Evolutionary conservation across 2,113 vertebrate genomes (phyloP), one percentile per base, ranked within the genome.

Genomic region (Isurus oxyrinchus): DNA sequence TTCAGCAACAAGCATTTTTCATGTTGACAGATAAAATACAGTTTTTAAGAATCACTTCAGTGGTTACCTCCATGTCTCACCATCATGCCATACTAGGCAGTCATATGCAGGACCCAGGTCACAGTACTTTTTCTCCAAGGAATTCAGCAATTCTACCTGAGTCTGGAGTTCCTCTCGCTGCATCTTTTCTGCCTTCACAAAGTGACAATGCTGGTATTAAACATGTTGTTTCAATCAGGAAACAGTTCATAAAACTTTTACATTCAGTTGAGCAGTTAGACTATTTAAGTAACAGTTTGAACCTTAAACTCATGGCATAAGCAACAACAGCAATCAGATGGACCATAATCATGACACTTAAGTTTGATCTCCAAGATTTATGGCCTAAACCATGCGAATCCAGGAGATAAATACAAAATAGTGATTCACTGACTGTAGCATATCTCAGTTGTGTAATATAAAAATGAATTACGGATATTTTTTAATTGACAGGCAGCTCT

Each of bases 101-200:
- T 99, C 99, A 96, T 99, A 99, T 0, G 99, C 99, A 31, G 99
- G 99, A 72, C 99, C 99, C n/a, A 99, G 99, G 97, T 99, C 99
- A 69, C 98, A 99, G 31, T 99, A 99, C 97, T 99, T 99, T 97
- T 99, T 99, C 97, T 99, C 99, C 97, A 99, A 98, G 66, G 98
- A 98, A 96, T 98, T 98, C 55, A 99, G 97, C 88, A 99, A 97
- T 97, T 99, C 99, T 53, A 98, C 98, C 97, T 99, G 99, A 97
- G 98, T 98, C 97, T 99, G 99, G 72, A 99, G 97, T 96, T 99
- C 99, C 97, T 99, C 99, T 96, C 99, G 99, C 97, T 99, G 97
- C 96, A 99, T 97, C 96, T 99, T 99, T 97, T 98, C 99, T 96
- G 97, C 97, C 99, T 99, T 96, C 69, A 96, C 79, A 96, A 84